Conservation (phyloP, 2,888 invertebrate species). For the Biston betularia region DNA sequence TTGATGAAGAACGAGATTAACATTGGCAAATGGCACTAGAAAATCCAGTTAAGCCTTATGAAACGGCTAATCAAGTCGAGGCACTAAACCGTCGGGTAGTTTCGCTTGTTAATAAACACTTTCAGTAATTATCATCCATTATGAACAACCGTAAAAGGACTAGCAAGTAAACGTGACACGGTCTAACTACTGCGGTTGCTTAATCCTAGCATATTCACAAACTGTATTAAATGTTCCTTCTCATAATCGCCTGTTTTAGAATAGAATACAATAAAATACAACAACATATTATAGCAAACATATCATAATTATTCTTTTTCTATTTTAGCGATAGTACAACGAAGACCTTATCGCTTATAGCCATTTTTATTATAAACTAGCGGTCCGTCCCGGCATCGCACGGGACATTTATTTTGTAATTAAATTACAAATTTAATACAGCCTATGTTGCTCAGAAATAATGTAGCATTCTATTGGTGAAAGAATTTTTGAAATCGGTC, state of each 20-base stretch:
- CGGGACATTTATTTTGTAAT: no score
- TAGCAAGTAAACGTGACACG: constrained; percentile 6
- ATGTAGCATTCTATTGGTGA: no score
- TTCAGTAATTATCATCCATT: constrained; percentile 15
- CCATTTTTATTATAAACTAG: no score
- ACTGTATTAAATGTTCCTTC: neutral
- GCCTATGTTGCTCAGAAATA: no score
- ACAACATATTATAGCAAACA: neutral
- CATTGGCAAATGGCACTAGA: neutral
- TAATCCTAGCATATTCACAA: neutral
- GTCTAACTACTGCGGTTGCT: neutral
- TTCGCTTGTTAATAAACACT: constrained; percentile 10
- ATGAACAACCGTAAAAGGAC: constrained; percentile 8
- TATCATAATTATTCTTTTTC: no score
- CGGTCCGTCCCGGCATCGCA: no score
- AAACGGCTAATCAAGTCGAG: constrained; percentile 1
- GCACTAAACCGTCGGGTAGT: neutral
- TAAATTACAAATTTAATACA: no score
- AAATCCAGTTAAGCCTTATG: neutral
- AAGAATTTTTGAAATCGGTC: no score
- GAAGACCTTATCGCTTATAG: no score
- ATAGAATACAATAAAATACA: neutral
- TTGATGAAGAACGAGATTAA: neutral
- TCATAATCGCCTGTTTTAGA: neutral
- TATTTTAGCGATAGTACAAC: no score